Base-by-base conservation (phyloP, 2,113 vertebrate genomes). In the Hassar affinis region DNA sequence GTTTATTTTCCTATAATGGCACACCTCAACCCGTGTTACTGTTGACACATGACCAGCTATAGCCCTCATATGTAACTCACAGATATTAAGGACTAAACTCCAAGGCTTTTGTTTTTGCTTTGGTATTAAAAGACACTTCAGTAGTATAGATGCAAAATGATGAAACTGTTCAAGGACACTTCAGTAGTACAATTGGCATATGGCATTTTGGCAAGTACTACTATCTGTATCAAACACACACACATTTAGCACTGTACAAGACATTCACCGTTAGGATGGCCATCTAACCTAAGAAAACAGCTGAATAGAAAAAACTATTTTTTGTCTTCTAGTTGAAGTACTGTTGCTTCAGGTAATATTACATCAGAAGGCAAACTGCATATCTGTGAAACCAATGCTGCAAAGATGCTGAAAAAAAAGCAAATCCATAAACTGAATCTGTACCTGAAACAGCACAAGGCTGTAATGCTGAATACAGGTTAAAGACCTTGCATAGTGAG, bases 361-460 rank as follows among this genome's bases (percentile, higher is more conserved):
- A 30, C 45, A 75, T 33, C 6, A 54, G 17, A 22, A 51, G n/a
- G 30, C 15, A 35, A 30, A 56, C 6, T 11, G 27, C 71, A 20
- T 49, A 17, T 3, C 3, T 74, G 14, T 74, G 42, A 49, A 51
- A 74, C 6, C n/a, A 47, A 17, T n/a, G n/a, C 11, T 61, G n/a
- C 9, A n/a, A n/a, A 59, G 7, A 7, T 20, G 18, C 8, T 33
- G 14, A 1, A 12, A 1, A 7, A 15, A n/a, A n/a, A 4, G 14
- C 20, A 17, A 54, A 35, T 7, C 27, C 9, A 15, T 54, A 76
- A 76, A 18, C 27, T n/a, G 11, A 27, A 49, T 27, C 69, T 14
- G 74, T 54, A 38, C 51, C 47, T 35, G 30, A 56, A 77, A 77
- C 74, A 54, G 74, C 51, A 56, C 51, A 35, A 33, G 72, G 18